Conservation (phyloP, 2,888 invertebrate genomes). For the Amblyjoppa fuscipennis region DNA sequence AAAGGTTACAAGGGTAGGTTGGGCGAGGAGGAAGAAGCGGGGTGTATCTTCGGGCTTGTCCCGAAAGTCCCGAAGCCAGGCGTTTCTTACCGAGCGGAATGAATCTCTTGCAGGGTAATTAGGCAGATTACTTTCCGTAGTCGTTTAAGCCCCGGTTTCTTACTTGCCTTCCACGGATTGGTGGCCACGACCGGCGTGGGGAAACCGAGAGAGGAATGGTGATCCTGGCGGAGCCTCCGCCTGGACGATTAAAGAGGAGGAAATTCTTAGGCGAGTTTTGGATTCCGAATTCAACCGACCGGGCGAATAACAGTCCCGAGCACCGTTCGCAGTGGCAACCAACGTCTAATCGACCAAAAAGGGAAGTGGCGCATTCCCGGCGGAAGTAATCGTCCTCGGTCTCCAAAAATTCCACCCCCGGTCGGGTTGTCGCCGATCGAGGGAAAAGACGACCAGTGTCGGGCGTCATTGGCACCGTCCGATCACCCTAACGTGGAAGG, state of each 20-base stretch:
- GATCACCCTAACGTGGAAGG: no score
- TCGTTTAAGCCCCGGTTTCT: slow-evolving; percentile 82
- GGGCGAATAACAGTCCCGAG: slow-evolving; percentile 57
- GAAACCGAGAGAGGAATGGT: slow-evolving; percentile 55
- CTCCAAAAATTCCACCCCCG: slow-evolving; percentile 16
- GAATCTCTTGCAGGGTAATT: slow-evolving; percentile 85
- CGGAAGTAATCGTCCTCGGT: slow-evolving; percentile 78
- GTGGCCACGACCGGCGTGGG: slow-evolving; percentile 37
- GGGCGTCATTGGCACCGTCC: no score
- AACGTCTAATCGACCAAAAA: slow-evolving; percentile 82
- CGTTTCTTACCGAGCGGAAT: slow-evolving; percentile 75
- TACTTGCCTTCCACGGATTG: slow-evolving; percentile 71
- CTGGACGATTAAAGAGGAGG: slow-evolving; percentile 81
- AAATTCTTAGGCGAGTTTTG: slow-evolving; percentile 77
- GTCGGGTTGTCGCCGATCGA: not conserved
- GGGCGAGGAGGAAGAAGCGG: slow-evolving; percentile 30
- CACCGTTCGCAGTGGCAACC: slow-evolving; percentile 73
- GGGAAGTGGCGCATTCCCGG: slow-evolving; percentile 74
- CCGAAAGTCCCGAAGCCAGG: slow-evolving; percentile 27
- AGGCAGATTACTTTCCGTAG: slow-evolving; percentile 84
- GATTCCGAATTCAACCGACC: slow-evolving; percentile 63
- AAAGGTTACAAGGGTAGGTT: slow-evolving; percentile 51
- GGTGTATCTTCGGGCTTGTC: slow-evolving; percentile 20
- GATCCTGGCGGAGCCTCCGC: slow-evolving; percentile 22
- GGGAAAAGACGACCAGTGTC: no score